Base-by-base conservation (phyloP, 2,888 invertebrate genomes). In the Caenorhabditis uteleia region DNA sequence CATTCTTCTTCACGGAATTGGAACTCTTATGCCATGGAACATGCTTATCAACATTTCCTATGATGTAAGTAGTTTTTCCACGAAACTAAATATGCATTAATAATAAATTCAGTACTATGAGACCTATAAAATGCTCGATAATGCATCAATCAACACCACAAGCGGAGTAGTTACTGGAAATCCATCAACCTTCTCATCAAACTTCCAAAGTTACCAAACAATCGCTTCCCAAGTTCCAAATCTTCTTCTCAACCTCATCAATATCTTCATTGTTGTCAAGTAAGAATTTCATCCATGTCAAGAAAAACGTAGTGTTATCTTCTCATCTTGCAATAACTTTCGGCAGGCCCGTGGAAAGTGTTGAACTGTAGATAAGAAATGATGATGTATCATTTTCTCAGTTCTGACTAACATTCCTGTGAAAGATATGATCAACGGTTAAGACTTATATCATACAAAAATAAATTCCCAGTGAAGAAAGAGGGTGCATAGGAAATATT, bases 1-100 rank as follows among this genome's bases (percentile, higher is more conserved):
- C 60, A 88, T 97, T 83, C 76, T 95, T 74, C 87, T 95, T 46
- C 95, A 97, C 85, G 98, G 97, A 8, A 88, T 98, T 70, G 97
- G 95, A 39, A 90, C 91, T 0, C 88, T 91, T 61, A 93, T 93
- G 87, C 93, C 97, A 14, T 98, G 97, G 97, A 98, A 98, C 85
- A 95, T 95, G 94, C 95, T 98, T 85, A 95, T 98, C 84, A 98
- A 91, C 66, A 81, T 82, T 34, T 79, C 79, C 1, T 55, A 59
- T 31, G 57, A 68, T 55, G 81, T 81, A 26, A 49, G 62, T 49
- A 43, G 21, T 21, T 33, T 23, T 16, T 23, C 16, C 16, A n/a
- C 26, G 14, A 16, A n/a, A n/a, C n/a, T n/a, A n/a, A n/a, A n/a
- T n/a, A 29, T 16, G 10, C 18, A 42, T 49, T 18, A 29, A 39